Conservation (phyloP, 2,797 vertebrate species). For the Distichodus sexfasciatus region DNA sequence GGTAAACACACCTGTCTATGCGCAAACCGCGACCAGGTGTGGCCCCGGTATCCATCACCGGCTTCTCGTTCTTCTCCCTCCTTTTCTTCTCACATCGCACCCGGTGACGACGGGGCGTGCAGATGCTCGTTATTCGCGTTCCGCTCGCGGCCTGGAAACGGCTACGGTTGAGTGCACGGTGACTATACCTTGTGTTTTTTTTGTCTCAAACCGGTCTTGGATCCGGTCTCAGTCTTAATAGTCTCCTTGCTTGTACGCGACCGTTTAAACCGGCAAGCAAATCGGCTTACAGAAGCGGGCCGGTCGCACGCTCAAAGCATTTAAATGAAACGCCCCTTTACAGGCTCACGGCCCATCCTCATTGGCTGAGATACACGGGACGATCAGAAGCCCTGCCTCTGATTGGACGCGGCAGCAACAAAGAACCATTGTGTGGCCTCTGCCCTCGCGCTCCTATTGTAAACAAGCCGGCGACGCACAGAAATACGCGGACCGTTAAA, state of each 20-base stretch:
- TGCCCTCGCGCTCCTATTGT: conserved; percentile 43
- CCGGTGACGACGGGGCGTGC: neutral
- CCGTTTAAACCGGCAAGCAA: conserved; percentile 40
- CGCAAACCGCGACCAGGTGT: conserved; percentile 50
- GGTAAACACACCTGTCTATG: conserved; percentile 70
- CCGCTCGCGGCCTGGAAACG: neutral
- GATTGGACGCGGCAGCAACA: conserved; percentile 61
- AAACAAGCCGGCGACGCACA: conserved; percentile 13
- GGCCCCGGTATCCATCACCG: conserved; percentile 51
- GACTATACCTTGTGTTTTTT: too few relatives aligned
- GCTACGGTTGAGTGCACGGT: neutral
- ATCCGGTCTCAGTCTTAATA: neutral
- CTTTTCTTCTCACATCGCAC: neutral
- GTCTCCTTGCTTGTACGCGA: neutral
- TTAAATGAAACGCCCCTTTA: conserved; percentile 61
- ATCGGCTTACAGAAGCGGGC: conserved; percentile 12
- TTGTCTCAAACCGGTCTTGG: neutral
- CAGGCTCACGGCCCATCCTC: conserved; percentile 54
- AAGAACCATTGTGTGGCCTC: conserved; percentile 68
- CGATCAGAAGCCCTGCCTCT: conserved; percentile 60
- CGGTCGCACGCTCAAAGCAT: conserved; percentile 42
- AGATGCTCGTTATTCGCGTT: neutral
- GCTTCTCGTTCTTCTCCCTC: neutral
- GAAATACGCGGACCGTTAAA: neutral
- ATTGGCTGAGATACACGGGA: conserved; percentile 67